Evolutionary conservation across 2,888 invertebrate species (phyloP), one percentile per base, ranked within the genome.

Genomic region (Tachystola acroxantha): DNA sequence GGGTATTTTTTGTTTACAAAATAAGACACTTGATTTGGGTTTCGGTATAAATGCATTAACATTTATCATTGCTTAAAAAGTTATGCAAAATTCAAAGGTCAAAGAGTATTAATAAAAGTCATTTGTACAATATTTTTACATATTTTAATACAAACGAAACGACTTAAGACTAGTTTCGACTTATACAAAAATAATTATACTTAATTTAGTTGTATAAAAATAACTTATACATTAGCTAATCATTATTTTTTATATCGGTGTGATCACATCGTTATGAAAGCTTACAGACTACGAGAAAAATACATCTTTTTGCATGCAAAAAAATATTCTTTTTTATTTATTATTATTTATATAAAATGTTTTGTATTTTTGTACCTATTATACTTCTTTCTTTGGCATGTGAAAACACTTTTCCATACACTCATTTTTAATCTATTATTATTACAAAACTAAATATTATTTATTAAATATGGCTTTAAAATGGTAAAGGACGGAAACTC

Each of bases 361-460:
- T 48, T 33, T 42, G 37, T 48, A 53, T 49, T 57, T 75, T 72
- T 78, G 74, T 78, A 76, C 74, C 65, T 65, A 37, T 34, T 28
- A 72, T 58, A 72, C 61, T 54, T 54, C 55, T 52, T 50, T 84
- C 84, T 84, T 84, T 81, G 81, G 81, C 72, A 73, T 72, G 67
- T 64, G 63, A 57, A 64, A 62, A 59, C 66, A 53, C 56, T 59
- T 54, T 62, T 54, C 54, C 56, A 53, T 49, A 50, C 43, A 53
- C 45, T 48, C 46, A 42, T 53, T 24, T 45, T 45, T 47, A 26
- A 30, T 26, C n/a, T 27, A 32, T 28, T n/a, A 27, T 2, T 35
- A 32, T 26, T 26, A 30, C n/a, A n/a, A 37, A 34, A 37, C 29
- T 34, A 37, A 38, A 29, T 11, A 20, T 12, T 34, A 31, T 26